Evolutionary conservation across 2,113 vertebrate species (phyloP).

Genomic region (Hystrix cristata): DNA sequence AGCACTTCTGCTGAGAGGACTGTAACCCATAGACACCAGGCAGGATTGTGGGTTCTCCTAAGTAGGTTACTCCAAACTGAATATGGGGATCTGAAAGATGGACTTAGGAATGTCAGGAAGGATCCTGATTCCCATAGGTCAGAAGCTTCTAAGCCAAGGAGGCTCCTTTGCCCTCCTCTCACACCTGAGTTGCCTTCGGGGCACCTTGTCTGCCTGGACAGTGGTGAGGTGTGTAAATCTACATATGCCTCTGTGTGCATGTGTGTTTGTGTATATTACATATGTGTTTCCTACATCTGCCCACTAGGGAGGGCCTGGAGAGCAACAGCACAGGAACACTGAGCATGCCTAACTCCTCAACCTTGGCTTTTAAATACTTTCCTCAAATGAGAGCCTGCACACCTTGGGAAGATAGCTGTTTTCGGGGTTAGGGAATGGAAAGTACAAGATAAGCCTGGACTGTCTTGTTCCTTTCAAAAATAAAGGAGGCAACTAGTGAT

Average conservation of each 20-base stretch:
- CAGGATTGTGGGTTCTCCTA: not conserved
- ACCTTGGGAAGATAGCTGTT: not conserved
- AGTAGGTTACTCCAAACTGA: not conserved
- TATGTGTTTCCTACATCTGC: not conserved
- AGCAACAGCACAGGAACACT: not conserved
- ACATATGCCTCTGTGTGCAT: not conserved
- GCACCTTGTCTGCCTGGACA: no score
- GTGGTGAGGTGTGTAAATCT: not conserved
- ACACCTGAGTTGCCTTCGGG: not conserved
- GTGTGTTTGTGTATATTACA: accelerated
- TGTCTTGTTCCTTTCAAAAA: not conserved
- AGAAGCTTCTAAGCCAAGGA: not conserved
- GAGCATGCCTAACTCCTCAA: not conserved
- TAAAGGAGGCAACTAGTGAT: not conserved
- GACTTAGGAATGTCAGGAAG: not conserved
- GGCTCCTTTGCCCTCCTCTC: not conserved
- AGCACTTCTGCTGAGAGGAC: not conserved
- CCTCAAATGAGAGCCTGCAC: not conserved
- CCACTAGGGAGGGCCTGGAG: not conserved
- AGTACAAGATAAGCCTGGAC: not conserved
- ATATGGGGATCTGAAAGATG: not conserved
- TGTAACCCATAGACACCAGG: not conserved
- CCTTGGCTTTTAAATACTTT: not conserved
- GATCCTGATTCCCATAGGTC: accelerated
- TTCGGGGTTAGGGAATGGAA: not conserved